Base-by-base conservation (phyloP, 2,797 vertebrate species). In the Silurus lanzhouensis region DNA sequence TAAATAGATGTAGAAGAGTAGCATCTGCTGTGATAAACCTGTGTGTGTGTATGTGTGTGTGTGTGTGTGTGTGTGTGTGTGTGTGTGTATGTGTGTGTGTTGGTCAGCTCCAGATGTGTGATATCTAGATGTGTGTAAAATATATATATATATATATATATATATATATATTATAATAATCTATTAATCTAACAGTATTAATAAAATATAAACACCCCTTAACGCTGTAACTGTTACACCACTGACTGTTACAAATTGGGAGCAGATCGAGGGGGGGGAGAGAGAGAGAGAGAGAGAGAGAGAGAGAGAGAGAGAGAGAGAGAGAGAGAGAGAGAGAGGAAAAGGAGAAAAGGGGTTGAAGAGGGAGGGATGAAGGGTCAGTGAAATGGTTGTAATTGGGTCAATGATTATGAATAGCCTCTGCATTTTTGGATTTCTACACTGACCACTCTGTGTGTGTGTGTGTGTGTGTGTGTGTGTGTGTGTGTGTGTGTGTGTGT, bases 21-120 rank as follows among this genome's bases (percentile, higher is more conserved):
- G 70, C 83, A 84, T 84, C 83, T 84, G 64, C 74, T 68, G 20
- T 58, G 74, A 84, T 77, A 67, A 84, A 78, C 74, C 17, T 67
- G 66, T 84, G 78, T 81, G 79, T 86, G 87, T 87, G 87, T 87
- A 38, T 72, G 77, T 61, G 71, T 75, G 48, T 15, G 82, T 27
- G 79, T 46, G 85, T 46, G 83, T 85, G 67, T 57, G 82, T 81
- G 83, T 57, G 61, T 64, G 58, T 79, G 63, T 81, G 52, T 27
- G 66, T 46, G 85, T 55, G 83, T 87, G 67, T 63, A 79, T 83
- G 83, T 63, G 61, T 64, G 58, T 79, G 70, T 81, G 19, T 68
- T n/a, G 8, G 6, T 82, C 9, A 44, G 6, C 17, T 70, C 14
- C 9, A 70, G 38, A 6, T 52, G 5, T n/a, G 17, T n/a, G 44